Conservation (phyloP, 2,888 invertebrate species). For the Volucella inflata region DNA sequence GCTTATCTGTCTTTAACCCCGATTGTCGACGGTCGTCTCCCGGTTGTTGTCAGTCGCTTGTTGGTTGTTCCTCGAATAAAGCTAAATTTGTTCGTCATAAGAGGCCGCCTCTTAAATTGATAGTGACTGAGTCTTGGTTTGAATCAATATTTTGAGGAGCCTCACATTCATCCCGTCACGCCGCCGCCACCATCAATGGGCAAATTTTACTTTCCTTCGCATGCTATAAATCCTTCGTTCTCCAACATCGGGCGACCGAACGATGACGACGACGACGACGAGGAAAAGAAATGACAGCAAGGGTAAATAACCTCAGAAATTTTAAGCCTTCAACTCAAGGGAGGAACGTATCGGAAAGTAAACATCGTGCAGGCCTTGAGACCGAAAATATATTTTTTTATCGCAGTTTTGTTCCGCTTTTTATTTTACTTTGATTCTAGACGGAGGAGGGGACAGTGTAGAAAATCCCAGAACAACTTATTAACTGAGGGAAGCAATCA, state of each 20-base stretch:
- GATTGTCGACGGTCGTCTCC: background rate
- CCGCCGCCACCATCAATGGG: background rate
- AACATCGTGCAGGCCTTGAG: conserved; percentile 62
- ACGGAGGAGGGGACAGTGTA: conserved; percentile 6
- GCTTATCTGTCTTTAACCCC: conserved; percentile 55
- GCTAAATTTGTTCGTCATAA: conserved; percentile 39
- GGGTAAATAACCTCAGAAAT: conserved; percentile 59
- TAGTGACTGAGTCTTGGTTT: conserved; percentile 22
- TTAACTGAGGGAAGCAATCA: conserved; percentile 63
- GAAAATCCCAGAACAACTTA: conserved; percentile 43
- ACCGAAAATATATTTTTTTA: conserved; percentile 63
- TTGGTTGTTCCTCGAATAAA: conserved; percentile 1
- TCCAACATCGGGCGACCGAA: background rate
- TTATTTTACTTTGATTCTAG: background rate
- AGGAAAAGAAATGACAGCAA: conserved; percentile 19
- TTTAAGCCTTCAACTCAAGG: conserved; percentile 61
- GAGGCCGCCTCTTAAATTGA: conserved; percentile 34
- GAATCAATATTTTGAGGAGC: conserved; percentile 62
- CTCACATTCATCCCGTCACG: background rate
- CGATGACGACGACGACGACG: background rate
- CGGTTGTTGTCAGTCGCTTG: no score
- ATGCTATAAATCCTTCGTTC: conserved; percentile 41
- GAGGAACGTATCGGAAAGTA: conserved; percentile 61
- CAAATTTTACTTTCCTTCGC: conserved; percentile 33
- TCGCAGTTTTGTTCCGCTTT: conserved; percentile 39